A percentile compares a stretch with the other conserved stretches of the same genome.
Evolutionary conservation across 1,140 invertebrate genomes (phyloP).

Genomic region (Kradibia gibbosae): DNA sequence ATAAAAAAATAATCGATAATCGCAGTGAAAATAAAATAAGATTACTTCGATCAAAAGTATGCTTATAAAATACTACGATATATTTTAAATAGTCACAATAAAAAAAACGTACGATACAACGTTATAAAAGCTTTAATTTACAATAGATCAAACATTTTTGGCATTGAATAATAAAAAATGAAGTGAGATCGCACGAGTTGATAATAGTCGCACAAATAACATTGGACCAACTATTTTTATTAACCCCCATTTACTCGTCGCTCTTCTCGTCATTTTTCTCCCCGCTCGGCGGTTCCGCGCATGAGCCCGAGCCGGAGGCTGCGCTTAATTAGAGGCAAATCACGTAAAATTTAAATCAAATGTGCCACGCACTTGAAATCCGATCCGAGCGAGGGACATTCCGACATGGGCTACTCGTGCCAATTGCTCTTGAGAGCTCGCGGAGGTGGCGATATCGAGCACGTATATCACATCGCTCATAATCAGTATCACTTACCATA

Average conservation of each 20-base stretch:
- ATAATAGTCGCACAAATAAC: too few relatives aligned
- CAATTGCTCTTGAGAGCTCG: conserved; percentile 54
- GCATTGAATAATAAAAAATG: too few relatives aligned
- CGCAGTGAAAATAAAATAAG: too few relatives aligned
- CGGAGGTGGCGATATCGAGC: conserved; percentile 58
- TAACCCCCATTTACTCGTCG: not conserved
- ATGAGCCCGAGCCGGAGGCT: not conserved
- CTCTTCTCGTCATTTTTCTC: conserved; percentile 23
- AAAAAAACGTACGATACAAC: too few relatives aligned
- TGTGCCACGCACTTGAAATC: conserved; percentile 67
- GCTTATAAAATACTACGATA: too few relatives aligned
- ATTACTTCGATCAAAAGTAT: too few relatives aligned
- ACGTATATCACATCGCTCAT: conserved; percentile 68
- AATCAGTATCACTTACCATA: conserved; percentile 56
- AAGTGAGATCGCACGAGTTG: too few relatives aligned
- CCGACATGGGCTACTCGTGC: conserved; percentile 35
- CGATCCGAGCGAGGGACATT: conserved; percentile 58
- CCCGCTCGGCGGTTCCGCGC: not conserved
- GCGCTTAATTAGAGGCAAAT: conserved; percentile 63
- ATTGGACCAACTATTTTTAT: too few relatives aligned
- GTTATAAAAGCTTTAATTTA: too few relatives aligned
- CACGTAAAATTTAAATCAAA: conserved; percentile 70
- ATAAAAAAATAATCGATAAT: too few relatives aligned
- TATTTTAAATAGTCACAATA: too few relatives aligned
- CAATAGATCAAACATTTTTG: too few relatives aligned